phyloP scores from a whole-genome alignment of 2,797 vertebrate species.

The Premnoplex brunnescens region DNA sequence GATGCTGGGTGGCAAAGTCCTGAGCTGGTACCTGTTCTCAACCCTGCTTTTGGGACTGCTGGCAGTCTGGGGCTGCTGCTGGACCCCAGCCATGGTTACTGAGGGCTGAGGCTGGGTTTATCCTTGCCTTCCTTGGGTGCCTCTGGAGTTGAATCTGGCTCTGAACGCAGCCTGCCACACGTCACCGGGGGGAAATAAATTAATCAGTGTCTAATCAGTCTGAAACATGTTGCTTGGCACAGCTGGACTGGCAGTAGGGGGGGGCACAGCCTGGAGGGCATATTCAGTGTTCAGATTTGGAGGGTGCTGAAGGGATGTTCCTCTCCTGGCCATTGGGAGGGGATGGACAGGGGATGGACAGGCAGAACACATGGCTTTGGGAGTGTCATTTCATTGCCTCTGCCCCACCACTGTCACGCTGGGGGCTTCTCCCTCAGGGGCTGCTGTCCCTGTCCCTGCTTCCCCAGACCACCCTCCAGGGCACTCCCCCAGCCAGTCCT shows the following conservation, averaged over 20 bases:
- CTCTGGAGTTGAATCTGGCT: background rate
- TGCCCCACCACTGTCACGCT: fast-evolving
- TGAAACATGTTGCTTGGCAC: background rate
- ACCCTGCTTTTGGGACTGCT: background rate
- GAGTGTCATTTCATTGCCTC: fast-evolving
- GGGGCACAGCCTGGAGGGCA: background rate
- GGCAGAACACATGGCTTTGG: fast-evolving
- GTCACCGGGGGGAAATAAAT: background rate
- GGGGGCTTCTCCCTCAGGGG: background rate
- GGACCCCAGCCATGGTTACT: background rate
- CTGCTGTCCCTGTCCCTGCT: background rate
- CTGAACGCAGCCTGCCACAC: fast-evolving
- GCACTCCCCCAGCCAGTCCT: background rate
- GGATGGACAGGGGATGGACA: background rate
- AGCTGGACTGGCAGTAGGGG: background rate
- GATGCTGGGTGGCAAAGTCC: background rate
- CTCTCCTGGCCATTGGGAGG: background rate
- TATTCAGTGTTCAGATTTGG: background rate
- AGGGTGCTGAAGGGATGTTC: background rate
- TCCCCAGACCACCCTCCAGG: background rate
- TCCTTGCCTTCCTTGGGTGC: fast-evolving
- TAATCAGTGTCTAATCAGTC: background rate
- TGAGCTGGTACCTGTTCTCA: background rate
- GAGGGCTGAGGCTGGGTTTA: background rate
- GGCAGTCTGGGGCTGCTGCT: background rate